Percentiles rank a stretch among this genome's conserved stretches.
phyloP scores from a whole-genome alignment of 2,888 invertebrate species.

The Cheilosia pagana region DNA sequence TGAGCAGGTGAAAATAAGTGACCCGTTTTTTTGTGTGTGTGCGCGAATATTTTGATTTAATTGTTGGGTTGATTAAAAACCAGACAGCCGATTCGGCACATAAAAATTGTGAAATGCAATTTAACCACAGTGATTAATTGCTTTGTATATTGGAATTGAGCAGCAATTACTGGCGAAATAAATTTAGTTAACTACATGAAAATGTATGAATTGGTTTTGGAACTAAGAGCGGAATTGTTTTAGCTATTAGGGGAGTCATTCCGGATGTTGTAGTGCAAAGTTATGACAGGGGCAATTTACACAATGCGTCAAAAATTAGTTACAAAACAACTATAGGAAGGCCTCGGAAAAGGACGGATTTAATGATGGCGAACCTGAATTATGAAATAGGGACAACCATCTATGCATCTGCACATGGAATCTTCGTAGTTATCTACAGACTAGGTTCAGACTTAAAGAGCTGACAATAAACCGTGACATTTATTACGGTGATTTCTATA shows the following conservation, averaged over 20 bases:
- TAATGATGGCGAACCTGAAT: neutral
- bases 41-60: conserved; percentile 50
- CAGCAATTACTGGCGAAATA: neutral
- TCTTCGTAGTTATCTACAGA: no score
- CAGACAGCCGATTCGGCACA: conserved; percentile 42
- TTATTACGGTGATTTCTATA: no score
- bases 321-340: neutral
- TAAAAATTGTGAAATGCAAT: conserved; percentile 13
- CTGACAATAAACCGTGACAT: no score
- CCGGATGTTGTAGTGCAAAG: no score
- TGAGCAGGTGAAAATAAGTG: conserved; percentile 58
- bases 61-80: conserved; percentile 67
- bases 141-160: neutral
- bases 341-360: neutral
- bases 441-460: no score
- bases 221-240: no score
- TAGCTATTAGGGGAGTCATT: no score
- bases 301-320: no score
- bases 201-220: no score
- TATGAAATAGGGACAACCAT: no score
- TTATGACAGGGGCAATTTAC: no score
- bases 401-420: no score
- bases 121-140: conserved; percentile 25
- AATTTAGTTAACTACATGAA: neutral
- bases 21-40: conserved; percentile 21